Conservation (phyloP, 1,140 invertebrate species). For the Papilio polyxenes region DNA sequence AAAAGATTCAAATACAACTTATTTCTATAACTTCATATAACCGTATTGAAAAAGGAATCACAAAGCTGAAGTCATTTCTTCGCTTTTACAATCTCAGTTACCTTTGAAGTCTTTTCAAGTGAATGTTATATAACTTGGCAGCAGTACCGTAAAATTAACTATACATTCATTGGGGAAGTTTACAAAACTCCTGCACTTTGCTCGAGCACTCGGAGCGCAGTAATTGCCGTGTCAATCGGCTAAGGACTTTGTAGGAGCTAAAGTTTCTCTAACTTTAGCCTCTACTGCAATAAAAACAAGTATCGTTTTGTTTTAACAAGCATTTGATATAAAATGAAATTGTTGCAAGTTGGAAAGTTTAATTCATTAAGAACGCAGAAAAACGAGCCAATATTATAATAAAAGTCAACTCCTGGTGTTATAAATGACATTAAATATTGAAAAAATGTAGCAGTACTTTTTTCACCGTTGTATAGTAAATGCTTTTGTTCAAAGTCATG, state of each 20-base stretch:
- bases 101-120: not conserved
- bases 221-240: slow-evolving; percentile 52
- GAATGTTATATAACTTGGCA: slow-evolving; percentile 55
- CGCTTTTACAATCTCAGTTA: not conserved
- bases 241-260: slow-evolving; percentile 40
- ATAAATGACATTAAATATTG: too few relatives aligned
- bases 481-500: not conserved
- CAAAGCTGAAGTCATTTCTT: not conserved
- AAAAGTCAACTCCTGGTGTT: not conserved
- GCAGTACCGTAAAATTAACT: slow-evolving; percentile 67
- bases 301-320: slow-evolving; percentile 23
- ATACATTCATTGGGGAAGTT: slow-evolving; percentile 65
- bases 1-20: slow-evolving; percentile 1
- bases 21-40: slow-evolving; percentile 8
- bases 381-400: not conserved
- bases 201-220: slow-evolving; percentile 49
- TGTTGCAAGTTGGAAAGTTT: slow-evolving; percentile 19
- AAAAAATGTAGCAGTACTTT: too few relatives aligned
- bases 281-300: slow-evolving; percentile 37
- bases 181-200: slow-evolving; percentile 55
- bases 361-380: slow-evolving; percentile 16
- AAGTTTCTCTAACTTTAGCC: slow-evolving; percentile 39
- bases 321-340: not conserved
- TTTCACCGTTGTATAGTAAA: not conserved
- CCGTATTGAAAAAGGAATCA: not conserved